Conservation (phyloP, 2,888 invertebrate genomes). For the Oligia latruncula region DNA sequence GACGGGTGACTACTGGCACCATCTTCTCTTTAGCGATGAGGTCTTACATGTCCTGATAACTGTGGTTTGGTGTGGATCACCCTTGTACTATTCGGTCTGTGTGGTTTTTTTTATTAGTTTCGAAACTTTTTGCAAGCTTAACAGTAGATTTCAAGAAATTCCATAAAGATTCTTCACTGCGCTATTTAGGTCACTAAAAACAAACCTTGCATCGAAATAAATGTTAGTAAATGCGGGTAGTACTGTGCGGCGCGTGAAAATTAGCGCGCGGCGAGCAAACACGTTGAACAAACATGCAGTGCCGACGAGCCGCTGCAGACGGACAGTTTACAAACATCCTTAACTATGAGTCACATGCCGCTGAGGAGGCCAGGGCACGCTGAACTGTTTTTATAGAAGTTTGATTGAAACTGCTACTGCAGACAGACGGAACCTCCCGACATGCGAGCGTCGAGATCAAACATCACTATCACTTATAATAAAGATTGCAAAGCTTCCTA, state of each 20-base stretch:
- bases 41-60: background rate
- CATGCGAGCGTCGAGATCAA: background rate
- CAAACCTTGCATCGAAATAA: background rate
- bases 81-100: no score
- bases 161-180: background rate
- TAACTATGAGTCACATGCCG: background rate
- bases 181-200: background rate
- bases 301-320: background rate
- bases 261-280: constrained; percentile 16
- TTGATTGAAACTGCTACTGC: constrained; percentile 3
- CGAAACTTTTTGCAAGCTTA: no score
- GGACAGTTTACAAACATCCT: constrained; percentile 31
- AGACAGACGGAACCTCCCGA: background rate
- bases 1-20: background rate
- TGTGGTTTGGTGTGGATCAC: no score
- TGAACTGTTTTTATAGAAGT: background rate
- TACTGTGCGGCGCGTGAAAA: background rate
- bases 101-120: background rate
- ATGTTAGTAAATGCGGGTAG: constrained; percentile 30
- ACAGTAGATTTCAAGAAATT: background rate
- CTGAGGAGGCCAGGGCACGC: background rate
- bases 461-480: background rate
- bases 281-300: constrained; percentile 16
- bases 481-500: background rate
- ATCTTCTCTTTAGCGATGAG: background rate